Evolutionary conservation across 2,888 invertebrate genomes (phyloP).

Genomic region (Lagria hirta): DNA sequence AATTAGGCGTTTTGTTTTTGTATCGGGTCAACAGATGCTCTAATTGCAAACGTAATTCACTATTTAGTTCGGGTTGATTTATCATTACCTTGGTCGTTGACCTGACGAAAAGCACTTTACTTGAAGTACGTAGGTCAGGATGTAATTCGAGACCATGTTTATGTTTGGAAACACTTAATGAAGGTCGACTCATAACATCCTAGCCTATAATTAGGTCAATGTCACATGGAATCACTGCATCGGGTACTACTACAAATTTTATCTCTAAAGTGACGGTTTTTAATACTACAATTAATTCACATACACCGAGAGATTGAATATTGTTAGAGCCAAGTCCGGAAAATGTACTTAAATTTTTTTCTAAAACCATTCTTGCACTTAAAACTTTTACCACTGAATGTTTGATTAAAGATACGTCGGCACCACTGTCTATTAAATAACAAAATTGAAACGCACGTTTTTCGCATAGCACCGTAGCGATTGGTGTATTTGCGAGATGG

Average conservation of each 20-base stretch:
- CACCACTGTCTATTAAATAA: constrained; percentile 33
- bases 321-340: too few relatives aligned
- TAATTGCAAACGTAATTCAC: constrained; percentile 10
- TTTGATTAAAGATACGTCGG: constrained; percentile 28
- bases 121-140: constrained; percentile 5
- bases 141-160: constrained; percentile 18
- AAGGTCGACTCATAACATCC: constrained; percentile 24
- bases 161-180: constrained; percentile 10
- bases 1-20: constrained; percentile 21
- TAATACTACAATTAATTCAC: constrained; percentile 24
- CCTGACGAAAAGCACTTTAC: constrained; percentile 6
- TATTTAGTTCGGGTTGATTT: constrained; percentile 5
- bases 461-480: constrained; percentile 28
- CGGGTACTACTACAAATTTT: constrained; percentile 23
- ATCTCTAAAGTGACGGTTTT: constrained; percentile 26
- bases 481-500: constrained; percentile 23
- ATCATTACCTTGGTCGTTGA: too few relatives aligned
- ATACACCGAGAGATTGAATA: constrained; percentile 25
- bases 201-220: constrained; percentile 28
- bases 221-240: constrained; percentile 21
- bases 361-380: too few relatives aligned
- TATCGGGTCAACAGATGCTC: constrained; percentile 11
- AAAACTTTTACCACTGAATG: constrained; percentile 20
- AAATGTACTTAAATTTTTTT: too few relatives aligned
- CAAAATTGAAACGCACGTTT: constrained; percentile 14